Base-by-base conservation (phyloP, 2,888 invertebrate genomes). In the Caenorhabditis japonica region DNA sequence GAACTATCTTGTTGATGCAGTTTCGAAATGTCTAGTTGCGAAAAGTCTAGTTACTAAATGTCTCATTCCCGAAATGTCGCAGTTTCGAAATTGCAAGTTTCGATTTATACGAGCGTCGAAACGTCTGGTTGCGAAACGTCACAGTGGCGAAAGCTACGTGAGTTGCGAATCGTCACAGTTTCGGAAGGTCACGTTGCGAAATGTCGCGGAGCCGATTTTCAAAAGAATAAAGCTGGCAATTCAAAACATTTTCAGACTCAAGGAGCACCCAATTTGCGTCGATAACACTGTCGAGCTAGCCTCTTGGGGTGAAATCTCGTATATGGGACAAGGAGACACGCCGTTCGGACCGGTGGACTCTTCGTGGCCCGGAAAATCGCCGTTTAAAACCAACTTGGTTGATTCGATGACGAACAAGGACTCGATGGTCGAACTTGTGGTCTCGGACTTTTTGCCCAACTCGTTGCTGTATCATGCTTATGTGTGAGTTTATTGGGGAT, bases 381-480 rank as follows among this genome's bases (percentile, higher is more conserved):
- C 73, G 8, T 73, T 52, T 43, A 61, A 61, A 38, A 41, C 56
- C 21, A 52, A 64, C 49, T 46, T 68, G 3, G 60, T 74, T 15
- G 68, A 74, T 19, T 66, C 53, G 13, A 49, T 41, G 56, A 73
- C 49, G 41, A 55, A 27, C 21, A 68, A 73, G 21, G 76, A 76
- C 19, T 52, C 76, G 12, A 86, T 86, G 86, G 58, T 86, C 12
- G 81, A 81, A 15, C 53, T 86, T 7, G 76, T 84, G 21, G 82
- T 84, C 7, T 83, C 84, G 0, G 85, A 86, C 39, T 86, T 82
- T 60, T 70, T 84, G 13, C 77, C 84, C 7, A 86, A 86, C 44
- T 86, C 85, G 1, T 66, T 86, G 25, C 77, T 86, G n/a, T 86
- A 86, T 62, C 85, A 86, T 44, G 84, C 86, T 17, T 86, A 83